Conservation (phyloP, 2,888 invertebrate species). For the Hesperia comma region DNA sequence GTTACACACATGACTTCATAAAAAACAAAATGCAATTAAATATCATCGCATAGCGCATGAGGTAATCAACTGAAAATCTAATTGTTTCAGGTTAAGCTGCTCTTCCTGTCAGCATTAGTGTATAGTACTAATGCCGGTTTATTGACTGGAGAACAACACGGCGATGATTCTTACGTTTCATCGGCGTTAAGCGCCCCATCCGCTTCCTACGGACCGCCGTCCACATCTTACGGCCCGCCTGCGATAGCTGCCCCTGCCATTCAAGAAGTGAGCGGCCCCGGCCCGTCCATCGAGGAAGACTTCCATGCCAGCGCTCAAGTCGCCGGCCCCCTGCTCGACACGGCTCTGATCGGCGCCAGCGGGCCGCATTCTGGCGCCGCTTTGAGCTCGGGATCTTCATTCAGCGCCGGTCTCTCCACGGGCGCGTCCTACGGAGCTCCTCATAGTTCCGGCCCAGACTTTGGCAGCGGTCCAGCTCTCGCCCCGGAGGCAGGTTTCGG, state of each 20-base stretch:
- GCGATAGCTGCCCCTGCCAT: slow-evolving; percentile 36
- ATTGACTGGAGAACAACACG: slow-evolving; percentile 56
- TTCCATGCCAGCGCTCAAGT: slow-evolving; percentile 38
- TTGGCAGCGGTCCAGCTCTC: slow-evolving; percentile 42
- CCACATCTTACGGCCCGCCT: slow-evolving; percentile 62
- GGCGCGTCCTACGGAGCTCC: slow-evolving; percentile 14
- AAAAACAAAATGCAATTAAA: neutral
- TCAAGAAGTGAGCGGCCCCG: slow-evolving; percentile 40
- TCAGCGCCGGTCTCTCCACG: neutral
- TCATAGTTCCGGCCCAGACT: slow-evolving; percentile 39
- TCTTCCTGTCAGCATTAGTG: slow-evolving; percentile 67
- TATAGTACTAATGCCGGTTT: slow-evolving; percentile 66
- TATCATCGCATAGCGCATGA: no score
- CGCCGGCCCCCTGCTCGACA: slow-evolving; percentile 31
- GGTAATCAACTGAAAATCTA: slow-evolving; percentile 2
- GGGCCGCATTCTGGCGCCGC: neutral
- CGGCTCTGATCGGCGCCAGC: slow-evolving; percentile 17
- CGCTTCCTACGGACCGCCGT: slow-evolving; percentile 69
- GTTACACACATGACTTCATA: slow-evolving; percentile 50
- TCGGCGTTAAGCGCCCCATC: slow-evolving; percentile 69
- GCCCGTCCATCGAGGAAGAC: slow-evolving; percentile 34
- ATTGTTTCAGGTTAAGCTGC: slow-evolving; percentile 71
- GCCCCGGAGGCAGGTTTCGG: slow-evolving; percentile 26
- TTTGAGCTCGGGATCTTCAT: slow-evolving; percentile 13
- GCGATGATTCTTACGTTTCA: slow-evolving; percentile 64